These are phyloP conservation scores for Bradypodion pumilum DNA, from an alignment of 2,797 vertebrate species.

Conservation along the genomic window DNA sequence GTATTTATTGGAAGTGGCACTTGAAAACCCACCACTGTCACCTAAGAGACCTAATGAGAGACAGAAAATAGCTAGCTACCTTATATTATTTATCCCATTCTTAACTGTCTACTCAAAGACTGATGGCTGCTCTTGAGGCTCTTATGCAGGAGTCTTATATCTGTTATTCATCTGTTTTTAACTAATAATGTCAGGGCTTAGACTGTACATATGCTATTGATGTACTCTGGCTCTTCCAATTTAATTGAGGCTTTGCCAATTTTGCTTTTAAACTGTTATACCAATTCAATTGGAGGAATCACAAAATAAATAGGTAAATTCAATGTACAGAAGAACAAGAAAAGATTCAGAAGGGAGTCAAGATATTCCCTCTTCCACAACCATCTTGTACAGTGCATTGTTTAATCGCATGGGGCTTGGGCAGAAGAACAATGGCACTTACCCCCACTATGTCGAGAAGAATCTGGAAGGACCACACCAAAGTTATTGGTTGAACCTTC, in stretches of 20 bases:
- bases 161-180: not conserved
- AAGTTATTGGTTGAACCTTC: conserved; percentile 84
- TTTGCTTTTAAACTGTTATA: not conserved
- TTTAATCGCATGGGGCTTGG: not conserved
- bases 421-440: conserved; percentile 14
- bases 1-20: not conserved
- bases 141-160: not conserved
- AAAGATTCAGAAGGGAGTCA: not conserved
- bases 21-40: not conserved
- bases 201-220: not conserved
- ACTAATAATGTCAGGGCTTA: not conserved
- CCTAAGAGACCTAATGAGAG: not conserved
- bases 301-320: not conserved
- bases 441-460: conserved; percentile 79
- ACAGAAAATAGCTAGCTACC: not conserved
- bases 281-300: not conserved
- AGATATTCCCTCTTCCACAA: not conserved
- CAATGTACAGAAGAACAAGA: not conserved
- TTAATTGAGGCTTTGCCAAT: not conserved
- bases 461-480: conserved; percentile 87
- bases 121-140: not conserved
- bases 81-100: not conserved
- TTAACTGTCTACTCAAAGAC: not conserved
- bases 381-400: not conserved
- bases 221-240: not conserved